Evolutionary conservation across 2,797 vertebrate species (phyloP).

Genomic region (Echiichthys vipera): DNA sequence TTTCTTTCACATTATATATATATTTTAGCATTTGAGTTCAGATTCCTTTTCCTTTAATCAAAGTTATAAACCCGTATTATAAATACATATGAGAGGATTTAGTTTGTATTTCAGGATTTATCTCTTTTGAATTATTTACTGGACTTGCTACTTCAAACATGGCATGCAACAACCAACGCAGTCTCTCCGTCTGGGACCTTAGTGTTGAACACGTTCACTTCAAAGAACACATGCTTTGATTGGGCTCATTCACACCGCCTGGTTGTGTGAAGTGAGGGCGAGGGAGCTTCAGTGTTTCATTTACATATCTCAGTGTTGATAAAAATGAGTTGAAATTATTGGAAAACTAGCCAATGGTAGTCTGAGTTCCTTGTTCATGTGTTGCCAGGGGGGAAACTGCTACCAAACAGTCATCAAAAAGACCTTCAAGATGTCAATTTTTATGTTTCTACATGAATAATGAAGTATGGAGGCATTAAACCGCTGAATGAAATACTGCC

Average conservation of each 20-base stretch:
- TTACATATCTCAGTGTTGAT: background rate
- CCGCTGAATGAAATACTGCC: background rate
- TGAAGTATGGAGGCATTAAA: background rate
- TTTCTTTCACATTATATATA: background rate
- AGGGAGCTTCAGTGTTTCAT: background rate
- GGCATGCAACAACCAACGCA: background rate
- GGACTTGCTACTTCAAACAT: background rate
- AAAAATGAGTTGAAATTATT: background rate
- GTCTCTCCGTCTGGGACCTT: background rate
- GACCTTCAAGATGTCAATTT: background rate
- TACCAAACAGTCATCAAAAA: background rate
- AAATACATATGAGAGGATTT: conserved; percentile 16
- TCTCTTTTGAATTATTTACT: conserved; percentile 21
- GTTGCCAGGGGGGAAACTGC: background rate
- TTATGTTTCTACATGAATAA: background rate
- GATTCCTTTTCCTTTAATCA: background rate
- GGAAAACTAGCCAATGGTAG: background rate
- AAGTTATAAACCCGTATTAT: background rate
- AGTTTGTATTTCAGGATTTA: conserved; percentile 9
- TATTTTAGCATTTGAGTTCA: background rate
- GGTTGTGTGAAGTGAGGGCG: background rate
- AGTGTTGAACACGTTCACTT: background rate
- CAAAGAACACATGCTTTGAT: background rate
- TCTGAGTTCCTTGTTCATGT: background rate
- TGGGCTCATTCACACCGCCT: background rate